Conservation (phyloP, 2,113 vertebrate genomes). For the Lutjanus erythropterus region DNA sequence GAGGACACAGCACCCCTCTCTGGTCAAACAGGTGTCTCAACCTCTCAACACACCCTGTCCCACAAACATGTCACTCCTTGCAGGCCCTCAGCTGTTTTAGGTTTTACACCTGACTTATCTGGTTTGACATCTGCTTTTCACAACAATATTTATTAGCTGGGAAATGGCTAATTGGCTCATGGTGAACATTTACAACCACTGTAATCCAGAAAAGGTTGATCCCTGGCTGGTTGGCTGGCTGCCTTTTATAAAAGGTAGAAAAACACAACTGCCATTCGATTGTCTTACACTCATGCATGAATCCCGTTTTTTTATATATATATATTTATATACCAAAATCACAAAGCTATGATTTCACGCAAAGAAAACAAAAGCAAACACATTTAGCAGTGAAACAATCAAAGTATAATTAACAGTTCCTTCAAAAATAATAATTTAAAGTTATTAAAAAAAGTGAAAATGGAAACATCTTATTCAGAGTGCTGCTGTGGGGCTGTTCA, state of each 20-base stretch:
- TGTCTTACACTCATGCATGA: conserved; percentile 60
- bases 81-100: neutral
- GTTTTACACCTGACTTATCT: neutral
- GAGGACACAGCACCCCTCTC: conserved; percentile 28
- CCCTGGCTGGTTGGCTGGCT: conserved; percentile 34
- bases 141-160: neutral
- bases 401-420: conserved; percentile 70
- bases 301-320: conserved; percentile 30
- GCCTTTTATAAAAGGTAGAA: conserved; percentile 20
- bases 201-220: neutral
- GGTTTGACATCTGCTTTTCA: neutral
- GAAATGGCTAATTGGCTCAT: conserved; percentile 20
- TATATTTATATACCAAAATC: conserved; percentile 48
- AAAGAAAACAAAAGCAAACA: conserved; percentile 55
- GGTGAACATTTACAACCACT: conserved; percentile 1
- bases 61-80: neutral
- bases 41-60: conserved; percentile 4
- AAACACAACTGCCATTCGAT: conserved; percentile 46
- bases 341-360: conserved; percentile 55
- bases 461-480: conserved; percentile 72
- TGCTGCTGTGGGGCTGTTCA: conserved; percentile 61
- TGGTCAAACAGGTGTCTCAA: conserved; percentile 25
- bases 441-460: conserved; percentile 48
- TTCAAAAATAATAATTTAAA: conserved; percentile 77
- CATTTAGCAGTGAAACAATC: conserved; percentile 57